Evolutionary conservation across 2,113 vertebrate species (phyloP), one percentile per base, ranked within the genome.

Genomic region (Aptenodytes patagonicus): DNA sequence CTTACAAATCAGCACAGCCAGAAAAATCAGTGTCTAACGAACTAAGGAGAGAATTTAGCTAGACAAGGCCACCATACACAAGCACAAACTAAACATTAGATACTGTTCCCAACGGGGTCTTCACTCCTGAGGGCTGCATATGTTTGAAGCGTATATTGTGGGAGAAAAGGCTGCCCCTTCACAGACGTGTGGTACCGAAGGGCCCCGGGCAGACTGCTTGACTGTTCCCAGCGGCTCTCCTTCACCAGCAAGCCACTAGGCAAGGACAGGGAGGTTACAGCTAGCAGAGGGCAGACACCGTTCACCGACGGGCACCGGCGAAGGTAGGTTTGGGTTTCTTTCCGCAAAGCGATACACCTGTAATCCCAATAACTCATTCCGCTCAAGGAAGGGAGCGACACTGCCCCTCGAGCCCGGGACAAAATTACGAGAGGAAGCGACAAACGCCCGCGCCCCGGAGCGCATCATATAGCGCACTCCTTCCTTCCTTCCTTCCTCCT

Each of bases 121-220:
- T 49, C 10, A 3, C 36, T 68, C 52, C 46, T 4, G 29, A 58
- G 8, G 14, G 12, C 1, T 51, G 55, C 38, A 11, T 7, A 22
- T 4, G 19, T 28, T 9, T 16, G 15, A 40, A 28, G 22, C 17
- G 8, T 1, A 2, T 1, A 17, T 0, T 6, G 49, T 2, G 32
- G 36, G 24, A 44, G 46, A 28, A 38, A 10, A 4, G 19, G 36
- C 29, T 49, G 52, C n/a, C 31, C 31, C 7, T 11, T 9, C 47
- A 28, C 24, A 11, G 47, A 3, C 6, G 17, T 5, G 58, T 0
- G n/a, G 28, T 3, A 12, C 51, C 7, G 13, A 7, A 8, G 44
- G 77, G 21, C 5, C 9, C 29, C 20, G 6, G 8, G 7, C 5
- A 13, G 40, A 4, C 40, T 1, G 54, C 38, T 18, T 1, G 80